Evolutionary conservation across 2,113 vertebrate species (phyloP), one percentile per base, ranked within the genome.

Genomic region (Microcebus lehilahytsara): DNA sequence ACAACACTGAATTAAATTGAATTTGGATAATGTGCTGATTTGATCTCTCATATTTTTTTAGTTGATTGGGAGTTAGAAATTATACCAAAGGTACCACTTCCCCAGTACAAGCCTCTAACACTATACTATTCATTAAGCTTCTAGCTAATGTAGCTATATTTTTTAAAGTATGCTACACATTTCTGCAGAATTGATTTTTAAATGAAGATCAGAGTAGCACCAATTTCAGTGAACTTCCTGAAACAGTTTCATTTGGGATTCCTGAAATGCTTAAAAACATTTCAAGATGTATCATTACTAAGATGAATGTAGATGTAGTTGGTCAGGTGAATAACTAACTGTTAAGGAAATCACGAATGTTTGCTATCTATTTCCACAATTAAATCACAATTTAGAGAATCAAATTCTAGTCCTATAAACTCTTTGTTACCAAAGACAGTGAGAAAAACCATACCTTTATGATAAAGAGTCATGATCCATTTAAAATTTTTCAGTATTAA

Each of bases 351-450:
- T 46, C 53, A 72, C 58, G 56, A 88, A 93, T 8, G 19, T n/a
- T 11, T 74, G 78, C 37, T 77, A 27, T 60, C 37, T 69, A 49
- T 66, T 95, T 91, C 83, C 75, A 93, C 13, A 84, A 66, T 87
- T 72, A 95, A 92, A 53, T 2, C 22, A 64, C 67, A 97, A 62
- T 75, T 84, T 72, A 91, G 64, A 85, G 22, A 87, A 97, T 11
- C n/a, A 10, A 66, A 60, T 46, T 78, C 42, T 95, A 91, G 83
- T 4, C 14, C 19, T 58, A 85, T 23, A 79, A 77, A 30, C 34
- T 64, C 83, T 87, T 80, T 72, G 56, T 46, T 95, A 78, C 37
- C 20, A 91, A 60, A 22, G 12, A 62, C 34, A 32, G 40, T 42
- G 30, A 74, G 14, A 85, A 66, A 97, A 93, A 72, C 16, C 23